phyloP scores from a whole-genome alignment of 2,888 invertebrate genomes.

The Carterocephalus palaemon region DNA sequence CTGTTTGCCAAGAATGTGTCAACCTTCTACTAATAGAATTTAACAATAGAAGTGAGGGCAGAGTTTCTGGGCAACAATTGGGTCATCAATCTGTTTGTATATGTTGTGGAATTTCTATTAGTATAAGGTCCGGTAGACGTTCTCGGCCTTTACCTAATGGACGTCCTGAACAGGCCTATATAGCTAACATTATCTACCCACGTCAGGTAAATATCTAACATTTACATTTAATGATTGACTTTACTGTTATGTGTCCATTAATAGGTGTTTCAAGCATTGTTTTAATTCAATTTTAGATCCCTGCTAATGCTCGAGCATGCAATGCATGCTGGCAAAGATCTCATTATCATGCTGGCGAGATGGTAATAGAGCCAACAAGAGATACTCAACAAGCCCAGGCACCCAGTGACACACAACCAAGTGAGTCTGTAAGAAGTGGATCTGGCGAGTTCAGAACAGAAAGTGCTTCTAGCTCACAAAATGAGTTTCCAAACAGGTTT shows the following conservation, averaged over 20 bases:
- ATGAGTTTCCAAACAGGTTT: background rate
- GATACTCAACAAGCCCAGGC: background rate
- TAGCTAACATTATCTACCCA: background rate
- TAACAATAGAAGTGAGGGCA: background rate
- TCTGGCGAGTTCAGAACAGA: background rate
- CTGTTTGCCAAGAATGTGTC: conserved; percentile 1
- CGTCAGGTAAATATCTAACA: background rate
- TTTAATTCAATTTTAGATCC: background rate
- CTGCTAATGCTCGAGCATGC: background rate
- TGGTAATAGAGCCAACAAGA: background rate
- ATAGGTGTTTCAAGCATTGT: background rate
- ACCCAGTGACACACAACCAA: background rate
- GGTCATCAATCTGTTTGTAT: background rate
- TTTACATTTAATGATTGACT: background rate
- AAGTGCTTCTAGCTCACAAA: no score
- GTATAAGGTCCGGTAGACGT: background rate
- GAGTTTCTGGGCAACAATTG: background rate
- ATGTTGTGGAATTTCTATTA: background rate
- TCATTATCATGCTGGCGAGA: background rate
- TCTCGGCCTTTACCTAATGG: background rate
- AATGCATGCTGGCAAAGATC: conserved; percentile 4
- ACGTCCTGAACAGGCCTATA: background rate
- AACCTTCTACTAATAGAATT: background rate
- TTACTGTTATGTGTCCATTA: background rate
- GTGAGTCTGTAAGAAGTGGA: conserved; percentile 1